phyloP scores from a whole-genome alignment of 2,113 vertebrate species.

The Serinus canaria region DNA sequence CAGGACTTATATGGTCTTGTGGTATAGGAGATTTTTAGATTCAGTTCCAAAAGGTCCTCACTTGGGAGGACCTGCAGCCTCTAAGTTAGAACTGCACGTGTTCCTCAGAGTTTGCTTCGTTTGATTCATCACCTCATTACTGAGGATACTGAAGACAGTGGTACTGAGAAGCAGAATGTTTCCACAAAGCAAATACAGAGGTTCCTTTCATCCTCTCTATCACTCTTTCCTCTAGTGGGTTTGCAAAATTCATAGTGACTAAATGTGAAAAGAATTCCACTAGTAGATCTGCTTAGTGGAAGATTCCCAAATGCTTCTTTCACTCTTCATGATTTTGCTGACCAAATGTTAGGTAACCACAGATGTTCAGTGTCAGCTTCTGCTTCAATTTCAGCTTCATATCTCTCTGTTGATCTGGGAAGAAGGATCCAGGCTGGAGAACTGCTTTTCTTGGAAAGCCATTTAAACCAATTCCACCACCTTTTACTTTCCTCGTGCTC shows the following conservation, averaged over 20 bases:
- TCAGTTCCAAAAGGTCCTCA: neutral
- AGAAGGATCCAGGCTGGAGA: neutral
- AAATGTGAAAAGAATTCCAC: neutral
- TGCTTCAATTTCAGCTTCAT: neutral
- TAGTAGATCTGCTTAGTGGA: neutral
- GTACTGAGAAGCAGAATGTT: neutral
- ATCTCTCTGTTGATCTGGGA: neutral
- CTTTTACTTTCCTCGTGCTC: neutral
- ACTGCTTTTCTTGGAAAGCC: neutral
- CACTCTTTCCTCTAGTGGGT: neutral
- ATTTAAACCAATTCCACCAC: neutral
- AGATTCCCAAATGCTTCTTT: neutral
- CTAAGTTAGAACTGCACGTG: neutral
- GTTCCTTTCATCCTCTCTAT: neutral
- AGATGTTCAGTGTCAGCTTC: neutral
- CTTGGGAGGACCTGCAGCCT: neutral
- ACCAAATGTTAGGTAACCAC: neutral
- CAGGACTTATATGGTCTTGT: neutral
- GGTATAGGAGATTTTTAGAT: neutral
- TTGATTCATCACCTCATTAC: neutral
- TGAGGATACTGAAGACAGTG: neutral
- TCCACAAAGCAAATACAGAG: neutral
- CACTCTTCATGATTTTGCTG: neutral
- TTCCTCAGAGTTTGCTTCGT: neutral
- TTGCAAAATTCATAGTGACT: neutral